Conservation (phyloP, 2,888 invertebrate species). For the Maniola hyperantus region DNA sequence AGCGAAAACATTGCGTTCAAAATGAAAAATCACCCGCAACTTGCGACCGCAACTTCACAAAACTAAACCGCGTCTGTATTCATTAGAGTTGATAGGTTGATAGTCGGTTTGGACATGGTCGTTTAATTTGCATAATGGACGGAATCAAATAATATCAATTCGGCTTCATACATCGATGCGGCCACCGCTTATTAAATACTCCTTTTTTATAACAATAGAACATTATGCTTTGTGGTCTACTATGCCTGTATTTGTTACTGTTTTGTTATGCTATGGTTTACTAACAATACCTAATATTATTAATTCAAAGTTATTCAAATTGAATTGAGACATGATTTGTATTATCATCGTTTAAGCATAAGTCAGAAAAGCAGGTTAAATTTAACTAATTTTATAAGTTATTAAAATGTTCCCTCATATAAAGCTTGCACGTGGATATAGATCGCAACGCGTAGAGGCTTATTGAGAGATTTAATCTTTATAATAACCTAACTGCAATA, state of each 20-base stretch:
- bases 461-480: too few species aligned
- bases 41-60: conserved; percentile 33
- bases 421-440: too few species aligned
- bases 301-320: too few species aligned
- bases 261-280: conserved; percentile 6
- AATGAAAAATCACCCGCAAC: conserved; percentile 33
- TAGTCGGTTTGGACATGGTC: conserved; percentile 35
- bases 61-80: conserved; percentile 38
- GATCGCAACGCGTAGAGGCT: too few species aligned
- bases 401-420: too few species aligned
- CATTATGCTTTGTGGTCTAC: conserved; percentile 7
- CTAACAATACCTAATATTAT: too few species aligned
- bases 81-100: conserved; percentile 40
- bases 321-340: too few species aligned
- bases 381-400: too few species aligned
- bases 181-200: conserved; percentile 28
- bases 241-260: conserved; percentile 2
- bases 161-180: conserved; percentile 37
- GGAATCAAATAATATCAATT: conserved; percentile 50
- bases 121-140: conserved; percentile 48
- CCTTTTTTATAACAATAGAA: conserved; percentile 18
- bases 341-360: too few species aligned
- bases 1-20: conserved; percentile 21
- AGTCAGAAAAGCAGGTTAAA: too few species aligned
- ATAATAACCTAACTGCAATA: too few species aligned